Conservation (phyloP, 2,797 vertebrate species). For the Lagocephalus sceleratus region DNA sequence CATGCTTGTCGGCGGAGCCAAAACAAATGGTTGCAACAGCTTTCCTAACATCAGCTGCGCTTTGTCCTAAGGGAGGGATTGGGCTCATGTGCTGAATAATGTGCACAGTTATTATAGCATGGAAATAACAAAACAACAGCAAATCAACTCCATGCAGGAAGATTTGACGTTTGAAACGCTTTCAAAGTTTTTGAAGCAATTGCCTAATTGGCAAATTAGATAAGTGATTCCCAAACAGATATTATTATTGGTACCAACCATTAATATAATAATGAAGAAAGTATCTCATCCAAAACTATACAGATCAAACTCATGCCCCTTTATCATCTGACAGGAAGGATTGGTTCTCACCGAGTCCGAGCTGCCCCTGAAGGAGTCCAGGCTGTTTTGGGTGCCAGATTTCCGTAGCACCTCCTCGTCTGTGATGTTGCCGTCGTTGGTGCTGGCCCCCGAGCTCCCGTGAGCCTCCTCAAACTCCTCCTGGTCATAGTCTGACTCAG, state of each 20-base stretch:
- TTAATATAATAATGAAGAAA: no score
- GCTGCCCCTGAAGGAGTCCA: slow-evolving; percentile 87
- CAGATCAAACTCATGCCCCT: not conserved
- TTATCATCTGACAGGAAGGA: slow-evolving; percentile 3
- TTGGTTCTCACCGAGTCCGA: slow-evolving; percentile 83
- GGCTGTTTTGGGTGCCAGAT: slow-evolving; percentile 82
- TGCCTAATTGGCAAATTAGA: no score
- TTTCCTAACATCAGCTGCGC: slow-evolving; percentile 20
- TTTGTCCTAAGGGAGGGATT: slow-evolving; percentile 9
- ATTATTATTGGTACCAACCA: no score
- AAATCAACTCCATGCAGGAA: not conserved
- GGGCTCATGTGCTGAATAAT: slow-evolving; percentile 3
- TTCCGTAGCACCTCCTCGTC: slow-evolving; percentile 79
- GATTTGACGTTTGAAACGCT: not conserved
- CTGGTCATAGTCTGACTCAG: slow-evolving; percentile 89
- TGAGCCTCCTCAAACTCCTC: slow-evolving; percentile 86
- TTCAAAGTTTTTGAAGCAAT: no score
- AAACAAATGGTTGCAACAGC: slow-evolving; percentile 40
- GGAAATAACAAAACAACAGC: not conserved
- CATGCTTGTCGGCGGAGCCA: slow-evolving; percentile 33
- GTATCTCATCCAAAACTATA: not conserved
- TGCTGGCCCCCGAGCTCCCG: slow-evolving; percentile 77
- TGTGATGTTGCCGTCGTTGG: slow-evolving; percentile 79
- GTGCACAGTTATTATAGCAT: no score
- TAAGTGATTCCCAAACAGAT: no score